Base-by-base conservation (phyloP, 2,888 invertebrate genomes). In the Ferdinandea cuprea region DNA sequence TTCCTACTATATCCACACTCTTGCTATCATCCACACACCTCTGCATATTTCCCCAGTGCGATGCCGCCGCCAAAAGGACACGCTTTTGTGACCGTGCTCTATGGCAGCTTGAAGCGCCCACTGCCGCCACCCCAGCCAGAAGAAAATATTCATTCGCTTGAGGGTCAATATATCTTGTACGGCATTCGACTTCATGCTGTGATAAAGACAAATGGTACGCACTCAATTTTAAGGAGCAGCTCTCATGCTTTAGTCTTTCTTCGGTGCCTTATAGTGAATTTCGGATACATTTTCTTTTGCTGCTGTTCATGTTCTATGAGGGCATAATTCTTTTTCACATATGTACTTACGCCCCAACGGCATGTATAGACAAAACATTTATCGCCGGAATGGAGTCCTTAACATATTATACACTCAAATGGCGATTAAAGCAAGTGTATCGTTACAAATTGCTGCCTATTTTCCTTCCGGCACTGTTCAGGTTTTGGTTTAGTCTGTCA, bases 191-290 rank as follows among this genome's bases (percentile, higher is more conserved):
- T 85, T 84, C 86, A 85, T 85, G 85, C 85, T 86, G 86, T 85
- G 86, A 86, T 86, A 86, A 86, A 86, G 86, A 86, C 86, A 86
- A 86, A 86, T 86, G 86, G 74, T 86, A 78, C 85, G 73, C 76
- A 85, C 83, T 81, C 65, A 83, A 78, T 83, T 83, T 73, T 61
- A 73, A 78, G 83, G 78, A 83, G 35, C 72, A 72, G 77, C 68
- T 44, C 72, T 56, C 66, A 28, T 73, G 50, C 58, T 66, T 35
- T 32, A 40, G 71, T 68, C 81, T 66, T 66, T 30, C 42, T 81
- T 66, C 17, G 15, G 19, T 46, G 59, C 44, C 54, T 65, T 77
- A 32, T 21, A 37, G 56, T 71, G 42, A 44, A 61, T 71, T 74
- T 68, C 61, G 19, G 30, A 25, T 19, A n/a, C n/a, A n/a, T n/a